Conservation (phyloP, 1,140 invertebrate species). For the Sipha flava region DNA sequence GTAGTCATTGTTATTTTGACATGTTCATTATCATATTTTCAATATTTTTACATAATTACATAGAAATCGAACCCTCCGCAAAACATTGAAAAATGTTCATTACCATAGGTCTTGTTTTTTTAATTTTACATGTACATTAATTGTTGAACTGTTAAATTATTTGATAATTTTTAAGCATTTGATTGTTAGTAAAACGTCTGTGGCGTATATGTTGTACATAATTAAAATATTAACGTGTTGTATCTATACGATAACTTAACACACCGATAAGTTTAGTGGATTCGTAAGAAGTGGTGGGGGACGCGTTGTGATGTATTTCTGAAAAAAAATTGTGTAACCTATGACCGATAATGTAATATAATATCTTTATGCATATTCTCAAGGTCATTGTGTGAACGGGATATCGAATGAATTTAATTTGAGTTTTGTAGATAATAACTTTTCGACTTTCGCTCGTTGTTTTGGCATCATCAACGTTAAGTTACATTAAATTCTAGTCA, state of each 20-base stretch:
- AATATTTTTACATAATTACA: background rate
- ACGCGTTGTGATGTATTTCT: background rate
- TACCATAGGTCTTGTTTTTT: no score
- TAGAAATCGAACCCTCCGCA: background rate
- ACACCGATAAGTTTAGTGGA: no score
- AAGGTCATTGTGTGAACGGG: background rate
- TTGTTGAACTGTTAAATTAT: background rate
- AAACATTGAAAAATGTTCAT: no score
- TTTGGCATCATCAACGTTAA: background rate
- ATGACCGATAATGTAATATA: background rate
- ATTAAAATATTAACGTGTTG: background rate
- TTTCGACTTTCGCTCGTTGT: background rate
- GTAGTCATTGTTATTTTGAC: background rate
- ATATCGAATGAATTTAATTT: background rate
- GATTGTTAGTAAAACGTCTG: background rate
- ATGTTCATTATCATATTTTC: no score
- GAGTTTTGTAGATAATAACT: background rate
- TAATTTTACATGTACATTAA: background rate
- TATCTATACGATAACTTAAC: no score
- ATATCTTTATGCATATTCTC: background rate
- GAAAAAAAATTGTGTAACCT: constrained; percentile 1
- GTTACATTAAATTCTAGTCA: background rate
- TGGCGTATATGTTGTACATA: background rate
- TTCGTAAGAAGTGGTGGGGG: background rate
- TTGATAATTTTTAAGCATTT: background rate